Conservation (phyloP, 2,888 invertebrate genomes). For the Idaea aversata region DNA sequence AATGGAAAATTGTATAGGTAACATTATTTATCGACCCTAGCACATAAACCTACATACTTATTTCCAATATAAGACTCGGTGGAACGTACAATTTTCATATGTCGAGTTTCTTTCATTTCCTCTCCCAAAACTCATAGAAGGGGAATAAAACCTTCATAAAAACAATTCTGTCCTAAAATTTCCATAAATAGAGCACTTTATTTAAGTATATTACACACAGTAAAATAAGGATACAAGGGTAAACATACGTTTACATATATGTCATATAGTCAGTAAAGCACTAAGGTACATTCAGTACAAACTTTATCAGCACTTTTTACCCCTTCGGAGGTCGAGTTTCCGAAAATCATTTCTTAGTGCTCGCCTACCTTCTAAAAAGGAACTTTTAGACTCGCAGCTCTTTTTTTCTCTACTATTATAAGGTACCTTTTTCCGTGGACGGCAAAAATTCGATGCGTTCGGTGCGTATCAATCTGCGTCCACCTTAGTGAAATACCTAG, state of each 20-base stretch:
- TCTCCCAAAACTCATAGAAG: slow-evolving; percentile 7
- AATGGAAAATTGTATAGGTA: neutral
- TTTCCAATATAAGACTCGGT: neutral
- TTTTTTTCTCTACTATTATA: no score
- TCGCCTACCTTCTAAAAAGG: no score
- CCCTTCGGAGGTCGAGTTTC: no score
- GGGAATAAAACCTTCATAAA: slow-evolving; percentile 21
- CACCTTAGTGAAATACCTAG: no score
- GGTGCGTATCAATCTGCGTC: no score
- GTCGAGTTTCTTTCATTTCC: neutral
- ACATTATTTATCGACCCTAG: slow-evolving; percentile 8
- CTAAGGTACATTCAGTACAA: no score
- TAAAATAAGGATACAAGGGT: neutral
- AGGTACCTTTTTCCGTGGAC: no score
- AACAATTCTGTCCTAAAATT: slow-evolving; percentile 21
- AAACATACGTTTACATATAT: neutral
- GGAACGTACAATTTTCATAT: neutral
- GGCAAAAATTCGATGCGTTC: no score
- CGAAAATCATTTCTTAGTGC: no score
- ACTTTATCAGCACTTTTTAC: no score
- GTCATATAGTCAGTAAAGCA: neutral
- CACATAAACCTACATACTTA: neutral
- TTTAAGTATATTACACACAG: neutral
- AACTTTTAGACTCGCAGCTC: no score
- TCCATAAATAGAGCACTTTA: slow-evolving; percentile 15